phyloP scores from a whole-genome alignment of 2,888 invertebrate species.

The Smittia sp. region DNA sequence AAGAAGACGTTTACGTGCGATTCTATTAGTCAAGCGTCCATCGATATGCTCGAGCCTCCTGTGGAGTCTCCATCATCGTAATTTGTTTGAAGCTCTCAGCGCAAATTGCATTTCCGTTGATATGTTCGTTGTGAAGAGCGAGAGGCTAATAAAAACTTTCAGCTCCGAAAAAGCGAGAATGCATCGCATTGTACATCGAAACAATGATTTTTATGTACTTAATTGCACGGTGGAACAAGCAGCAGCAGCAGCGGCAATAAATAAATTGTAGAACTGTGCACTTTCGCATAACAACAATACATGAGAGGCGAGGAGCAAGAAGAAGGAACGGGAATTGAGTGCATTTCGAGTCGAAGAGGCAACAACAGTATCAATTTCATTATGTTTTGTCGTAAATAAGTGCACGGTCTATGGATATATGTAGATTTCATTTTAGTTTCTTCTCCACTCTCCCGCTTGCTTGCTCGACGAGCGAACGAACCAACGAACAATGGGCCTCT shows the following conservation, averaged over 20 bases:
- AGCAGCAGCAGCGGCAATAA: conserved; percentile 12
- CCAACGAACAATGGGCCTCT: conserved; percentile 37
- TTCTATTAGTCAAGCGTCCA: conserved; percentile 2
- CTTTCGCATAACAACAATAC: conserved; percentile 38
- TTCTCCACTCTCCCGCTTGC: neutral
- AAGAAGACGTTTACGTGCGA: neutral
- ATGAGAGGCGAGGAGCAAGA: neutral
- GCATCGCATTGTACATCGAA: conserved; percentile 33
- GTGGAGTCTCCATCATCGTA: neutral
- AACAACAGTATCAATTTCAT: conserved; percentile 42
- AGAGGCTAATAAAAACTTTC: conserved; percentile 12
- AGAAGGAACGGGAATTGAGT: conserved; percentile 16
- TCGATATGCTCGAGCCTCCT: neutral
- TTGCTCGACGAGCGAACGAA: no score
- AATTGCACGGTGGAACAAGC: conserved; percentile 29
- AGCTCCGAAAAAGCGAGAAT: neutral
- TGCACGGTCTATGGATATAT: conserved; percentile 34
- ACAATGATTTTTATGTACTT: conserved; percentile 41
- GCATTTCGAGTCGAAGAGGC: conserved; percentile 30
- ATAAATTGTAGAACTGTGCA: conserved; percentile 27
- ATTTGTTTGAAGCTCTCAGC: neutral
- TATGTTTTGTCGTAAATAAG: conserved; percentile 28
- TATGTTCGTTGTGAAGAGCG: neutral
- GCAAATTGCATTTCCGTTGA: conserved; percentile 24
- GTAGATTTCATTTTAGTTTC: conserved; percentile 25